Conservation (phyloP, 1,140 invertebrate genomes). For the Drosophila funebris region DNA sequence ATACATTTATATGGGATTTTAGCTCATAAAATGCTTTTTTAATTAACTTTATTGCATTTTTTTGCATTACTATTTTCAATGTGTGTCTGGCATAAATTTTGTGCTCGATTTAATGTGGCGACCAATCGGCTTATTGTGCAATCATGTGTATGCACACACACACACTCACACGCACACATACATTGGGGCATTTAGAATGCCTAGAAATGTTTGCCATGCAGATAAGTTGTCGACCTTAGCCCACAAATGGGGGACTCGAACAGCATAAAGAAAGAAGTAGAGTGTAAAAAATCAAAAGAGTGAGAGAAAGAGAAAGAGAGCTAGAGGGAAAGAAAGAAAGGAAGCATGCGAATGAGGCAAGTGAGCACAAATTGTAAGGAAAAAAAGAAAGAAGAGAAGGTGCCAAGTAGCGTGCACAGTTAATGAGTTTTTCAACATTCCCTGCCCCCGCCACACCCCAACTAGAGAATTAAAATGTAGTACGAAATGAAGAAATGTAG, state of each 20-base stretch:
- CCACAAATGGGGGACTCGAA: slow-evolving; percentile 52
- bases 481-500: slow-evolving; percentile 77
- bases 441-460: too few species aligned
- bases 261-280: slow-evolving; percentile 12
- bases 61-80: slow-evolving; percentile 47
- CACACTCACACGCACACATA: background rate
- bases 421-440: slow-evolving; percentile 76
- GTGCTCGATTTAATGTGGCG: slow-evolving; percentile 68
- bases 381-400: slow-evolving; percentile 49
- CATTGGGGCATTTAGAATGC: slow-evolving; percentile 35
- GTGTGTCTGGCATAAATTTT: slow-evolving; percentile 64
- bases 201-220: slow-evolving; percentile 61
- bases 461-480: slow-evolving; percentile 77
- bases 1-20: slow-evolving; percentile 1
- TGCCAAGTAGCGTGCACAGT: slow-evolving; percentile 81
- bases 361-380: slow-evolving; percentile 58
- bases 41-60: slow-evolving; percentile 42
- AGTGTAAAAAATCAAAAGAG: background rate
- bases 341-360: slow-evolving; percentile 41
- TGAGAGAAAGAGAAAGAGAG: background rate
- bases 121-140: slow-evolving; percentile 72
- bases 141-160: slow-evolving; percentile 55
- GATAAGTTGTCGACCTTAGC: slow-evolving; percentile 78
- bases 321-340: slow-evolving; percentile 30
- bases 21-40: slow-evolving; percentile 3